A percentile compares a stretch with the other conserved stretches of the same genome.
These are phyloP conservation scores for Mamestra configurata DNA, from an alignment of 1,140 invertebrate species.

Conservation along the genomic window DNA sequence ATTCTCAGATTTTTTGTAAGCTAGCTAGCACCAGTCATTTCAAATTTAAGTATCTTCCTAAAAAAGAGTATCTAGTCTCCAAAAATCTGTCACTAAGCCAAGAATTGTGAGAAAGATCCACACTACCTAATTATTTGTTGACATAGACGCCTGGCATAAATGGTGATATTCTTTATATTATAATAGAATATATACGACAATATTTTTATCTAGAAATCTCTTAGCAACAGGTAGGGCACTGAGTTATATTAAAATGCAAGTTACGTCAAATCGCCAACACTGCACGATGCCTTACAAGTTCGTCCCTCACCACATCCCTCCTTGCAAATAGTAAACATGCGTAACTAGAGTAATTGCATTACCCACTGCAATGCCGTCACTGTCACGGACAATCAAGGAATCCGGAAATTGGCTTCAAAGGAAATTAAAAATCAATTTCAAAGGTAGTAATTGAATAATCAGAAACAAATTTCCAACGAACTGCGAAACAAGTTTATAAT, in stretches of 20 bases:
- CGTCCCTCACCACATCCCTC: constrained; percentile 58
- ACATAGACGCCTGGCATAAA: neutral
- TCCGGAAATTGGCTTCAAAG: constrained; percentile 25
- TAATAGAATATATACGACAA: too few relatives aligned
- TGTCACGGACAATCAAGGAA: constrained; percentile 55
- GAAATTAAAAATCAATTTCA: constrained; percentile 27
- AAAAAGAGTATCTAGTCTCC: too few relatives aligned
- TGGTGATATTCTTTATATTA: too few relatives aligned
- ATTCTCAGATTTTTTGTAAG: too few relatives aligned
- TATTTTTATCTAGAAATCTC: neutral
- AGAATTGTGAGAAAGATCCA: too few relatives aligned
- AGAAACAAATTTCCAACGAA: neutral
- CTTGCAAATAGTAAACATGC: constrained; percentile 58
- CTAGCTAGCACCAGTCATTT: too few relatives aligned
- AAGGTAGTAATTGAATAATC: neutral
- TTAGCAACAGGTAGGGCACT: neutral
- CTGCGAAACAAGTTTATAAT: neutral
- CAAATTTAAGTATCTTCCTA: too few relatives aligned
- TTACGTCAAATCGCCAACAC: constrained; percentile 35
- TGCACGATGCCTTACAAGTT: constrained; percentile 62
- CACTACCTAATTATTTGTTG: too few relatives aligned
- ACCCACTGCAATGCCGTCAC: constrained; percentile 57
- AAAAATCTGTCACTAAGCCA: too few relatives aligned
- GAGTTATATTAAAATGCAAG: neutral
- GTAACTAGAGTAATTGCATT: constrained; percentile 69